phyloP scores from a whole-genome alignment of 1,140 invertebrate species.

The Pomacea maculata region DNA sequence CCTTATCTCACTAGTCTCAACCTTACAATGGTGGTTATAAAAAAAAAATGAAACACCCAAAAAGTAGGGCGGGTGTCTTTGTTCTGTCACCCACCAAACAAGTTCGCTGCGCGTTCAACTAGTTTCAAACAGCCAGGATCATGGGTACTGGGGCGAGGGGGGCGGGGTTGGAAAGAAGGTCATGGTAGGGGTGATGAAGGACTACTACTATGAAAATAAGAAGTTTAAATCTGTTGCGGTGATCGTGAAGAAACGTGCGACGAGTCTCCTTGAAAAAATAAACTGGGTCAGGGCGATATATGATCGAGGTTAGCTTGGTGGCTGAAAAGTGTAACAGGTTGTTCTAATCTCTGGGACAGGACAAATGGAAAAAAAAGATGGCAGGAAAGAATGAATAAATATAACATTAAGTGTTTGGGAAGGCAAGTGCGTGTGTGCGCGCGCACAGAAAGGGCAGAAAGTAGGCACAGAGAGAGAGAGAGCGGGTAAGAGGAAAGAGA shows the following conservation, averaged over 20 bases:
- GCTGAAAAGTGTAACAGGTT: neutral
- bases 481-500: neutral
- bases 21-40: too few relatives aligned
- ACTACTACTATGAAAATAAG: neutral
- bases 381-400: neutral
- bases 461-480: neutral
- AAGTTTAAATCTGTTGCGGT: neutral
- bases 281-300: neutral
- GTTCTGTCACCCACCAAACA: too few relatives aligned
- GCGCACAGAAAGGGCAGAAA: neutral
- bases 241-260: neutral
- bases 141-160: neutral
- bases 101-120: neutral
- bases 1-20: too few relatives aligned
- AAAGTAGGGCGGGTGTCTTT: too few relatives aligned
- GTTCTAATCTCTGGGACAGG: neutral
- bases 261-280: neutral
- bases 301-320: neutral
- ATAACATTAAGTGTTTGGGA: neutral
- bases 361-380: constrained; percentile 10
- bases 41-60: too few relatives aligned
- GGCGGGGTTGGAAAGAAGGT: neutral
- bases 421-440: neutral
- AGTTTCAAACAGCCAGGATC: neutral
- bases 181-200: neutral